Conservation (phyloP, 2,888 invertebrate species). For the Clepsis dumicolana region DNA sequence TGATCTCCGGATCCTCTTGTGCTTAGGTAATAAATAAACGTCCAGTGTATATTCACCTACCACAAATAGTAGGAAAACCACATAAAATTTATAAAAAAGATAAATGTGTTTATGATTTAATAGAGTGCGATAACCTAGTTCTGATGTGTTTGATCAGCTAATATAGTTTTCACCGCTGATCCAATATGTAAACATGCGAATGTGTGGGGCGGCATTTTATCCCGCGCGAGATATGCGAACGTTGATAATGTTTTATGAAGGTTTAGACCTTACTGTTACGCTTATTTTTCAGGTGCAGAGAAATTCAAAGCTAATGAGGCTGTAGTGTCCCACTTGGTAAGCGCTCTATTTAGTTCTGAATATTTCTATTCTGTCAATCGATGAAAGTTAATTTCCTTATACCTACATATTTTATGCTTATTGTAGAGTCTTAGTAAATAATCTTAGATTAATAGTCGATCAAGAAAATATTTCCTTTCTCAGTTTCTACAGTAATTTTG, state of each 20-base stretch:
- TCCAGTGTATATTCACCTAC: no score
- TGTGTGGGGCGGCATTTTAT: constrained; percentile 11
- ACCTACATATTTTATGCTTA: no score
- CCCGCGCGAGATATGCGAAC: not conserved
- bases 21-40: no score
- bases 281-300: not conserved
- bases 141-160: constrained; percentile 29
- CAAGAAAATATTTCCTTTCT: no score
- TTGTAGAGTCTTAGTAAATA: no score
- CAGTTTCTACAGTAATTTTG: no score
- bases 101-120: constrained; percentile 60
- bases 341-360: no score
- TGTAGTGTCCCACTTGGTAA: no score
- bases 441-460: no score
- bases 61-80: not conserved
- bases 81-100: constrained; percentile 45
- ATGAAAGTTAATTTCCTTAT: no score
- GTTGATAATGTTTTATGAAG: not conserved
- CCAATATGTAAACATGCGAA: constrained; percentile 34
- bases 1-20: no score
- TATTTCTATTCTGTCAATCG: no score
- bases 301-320: not conserved
- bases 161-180: constrained; percentile 33
- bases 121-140: constrained; percentile 44
- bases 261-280: constrained; percentile 3